Base-by-base conservation (phyloP, 2,113 vertebrate genomes). In the Scytalopus superciliaris region DNA sequence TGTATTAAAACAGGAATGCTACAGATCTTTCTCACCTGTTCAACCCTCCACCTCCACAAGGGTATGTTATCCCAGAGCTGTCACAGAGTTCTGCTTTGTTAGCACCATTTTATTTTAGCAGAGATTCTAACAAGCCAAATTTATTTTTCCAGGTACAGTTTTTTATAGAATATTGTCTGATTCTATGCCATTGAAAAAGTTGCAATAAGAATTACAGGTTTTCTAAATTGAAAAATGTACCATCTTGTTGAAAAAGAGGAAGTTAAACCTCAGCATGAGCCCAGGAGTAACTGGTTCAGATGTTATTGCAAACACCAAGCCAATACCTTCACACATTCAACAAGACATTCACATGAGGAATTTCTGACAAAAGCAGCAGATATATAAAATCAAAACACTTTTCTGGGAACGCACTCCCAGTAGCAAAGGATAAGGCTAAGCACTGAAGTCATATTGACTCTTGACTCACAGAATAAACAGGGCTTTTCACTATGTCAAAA, bases 41-140 rank as follows among this genome's bases (percentile, higher is more conserved):
- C 63, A 79, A 78, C 17, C 10, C 35, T 90, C 75, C 59, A 75
- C 77, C 37, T 93, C 81, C 75, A 50, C 75, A 94, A 97, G 85
- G 85, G 91, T 84, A 90, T 37, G 31, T 70, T 95, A 92, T 69
- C 85, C 63, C 77, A 81, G 49, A 97, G 80, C 59, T 87, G 72
- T 75, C 86, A 92, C 70, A 74, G 75, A 85, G 74, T 57, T 44
- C 42, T 78, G 30, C 44, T 94, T 69, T 75, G 33, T 73, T 84
- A 78, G 21, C 45, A 66, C 5, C 15, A 25, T 56, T 73, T 84
- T 19, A 28, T 90, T 68, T 66, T 24, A 73, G 45, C 53, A 85
- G 40, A 45, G 10, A 42, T 42, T 49, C 82, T 91, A 96, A 91
- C 8, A 89, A 74, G 31, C 5, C 63, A 28, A 33, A 28, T 84